Evolutionary conservation across 2,113 vertebrate genomes (phyloP), one percentile per base, ranked within the genome.

Genomic region (Montifringilla adamsi): DNA sequence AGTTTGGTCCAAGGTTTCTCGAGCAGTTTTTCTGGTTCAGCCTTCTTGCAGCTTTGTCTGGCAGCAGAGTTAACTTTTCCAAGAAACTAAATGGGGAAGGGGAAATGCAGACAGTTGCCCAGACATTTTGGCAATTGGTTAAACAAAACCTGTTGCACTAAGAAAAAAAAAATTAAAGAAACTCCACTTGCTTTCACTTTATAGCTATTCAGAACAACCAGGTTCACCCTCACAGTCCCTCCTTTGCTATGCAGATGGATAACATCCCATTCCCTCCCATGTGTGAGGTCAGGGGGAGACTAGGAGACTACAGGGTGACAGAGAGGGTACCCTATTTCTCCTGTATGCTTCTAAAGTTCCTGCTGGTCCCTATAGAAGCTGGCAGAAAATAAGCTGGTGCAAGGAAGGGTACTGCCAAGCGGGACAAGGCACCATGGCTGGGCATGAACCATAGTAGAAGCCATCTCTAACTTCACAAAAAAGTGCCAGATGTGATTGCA

Each of bases 41-140:
- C 30, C 26, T 30, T 69, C 31, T 46, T 60, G 21, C 72, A 86
- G 67, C 28, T 86, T 85, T 73, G 56, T 62, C 49, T 73, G 67
- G 23, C 50, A 85, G 37, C 26, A 84, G 44, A 72, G 10, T 50
- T 63, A 69, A 84, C 55, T 28, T 41, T 95, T 84, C 73, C 47
- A 89, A 93, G 76, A 67, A 93, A 39, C 47, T 19, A 23, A 56
- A 6, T 59, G 23, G 49, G 66, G 70, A 95, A 94, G 52, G 33
- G 62, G 52, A 91, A 90, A 90, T 43, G 17, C 78, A 91, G 53
- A 69, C 13, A 44, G 27, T 23, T 68, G 24, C 53, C 0, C 0
- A 89, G 47, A 52, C 31, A 82, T 20, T 79, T 55, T 30, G 58
- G 41, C 19, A 76, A 22, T 47, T 80, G n/a, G 47, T 86, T 88